Conservation (phyloP, 2,888 invertebrate genomes). For the Aleiodes testaceus region DNA sequence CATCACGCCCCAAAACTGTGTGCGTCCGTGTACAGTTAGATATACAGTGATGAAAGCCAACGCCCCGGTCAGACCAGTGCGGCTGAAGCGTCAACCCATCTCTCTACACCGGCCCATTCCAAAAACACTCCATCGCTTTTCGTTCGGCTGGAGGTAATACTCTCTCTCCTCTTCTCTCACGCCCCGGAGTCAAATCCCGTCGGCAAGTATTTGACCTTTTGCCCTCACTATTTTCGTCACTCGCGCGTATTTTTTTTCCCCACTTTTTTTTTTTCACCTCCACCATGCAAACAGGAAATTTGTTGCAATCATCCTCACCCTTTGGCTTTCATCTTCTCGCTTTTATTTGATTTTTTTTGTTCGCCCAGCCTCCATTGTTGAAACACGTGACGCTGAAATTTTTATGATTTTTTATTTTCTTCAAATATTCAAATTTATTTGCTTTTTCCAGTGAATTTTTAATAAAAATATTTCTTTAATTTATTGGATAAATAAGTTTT, state of each 20-base stretch:
- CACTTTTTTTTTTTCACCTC: not conserved
- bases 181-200: constrained; percentile 5
- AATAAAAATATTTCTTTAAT: too few relatives aligned
- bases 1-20: constrained; percentile 30
- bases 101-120: not conserved
- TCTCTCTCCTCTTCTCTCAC: not conserved
- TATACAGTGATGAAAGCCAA: constrained; percentile 27
- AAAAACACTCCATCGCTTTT: constrained; percentile 17
- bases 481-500: not conserved
- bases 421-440: too few relatives aligned
- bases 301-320: constrained; percentile 26
- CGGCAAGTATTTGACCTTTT: constrained; percentile 24
- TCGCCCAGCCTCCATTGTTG: not conserved
- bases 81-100: constrained; percentile 6
- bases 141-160: not conserved
- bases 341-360: not conserved
- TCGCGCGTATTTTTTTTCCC: not conserved
- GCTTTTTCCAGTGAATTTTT: too few relatives aligned
- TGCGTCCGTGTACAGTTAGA: constrained; percentile 9
- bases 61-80: constrained; percentile 27
- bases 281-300: constrained; percentile 31
- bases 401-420: constrained; percentile 1
- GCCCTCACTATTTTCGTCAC: not conserved
- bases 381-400: not conserved
- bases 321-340: not conserved